Percentiles rank a stretch among this genome's conserved stretches.
Conservation (phyloP, 2,113 vertebrate species). For the Clupea harengus region DNA sequence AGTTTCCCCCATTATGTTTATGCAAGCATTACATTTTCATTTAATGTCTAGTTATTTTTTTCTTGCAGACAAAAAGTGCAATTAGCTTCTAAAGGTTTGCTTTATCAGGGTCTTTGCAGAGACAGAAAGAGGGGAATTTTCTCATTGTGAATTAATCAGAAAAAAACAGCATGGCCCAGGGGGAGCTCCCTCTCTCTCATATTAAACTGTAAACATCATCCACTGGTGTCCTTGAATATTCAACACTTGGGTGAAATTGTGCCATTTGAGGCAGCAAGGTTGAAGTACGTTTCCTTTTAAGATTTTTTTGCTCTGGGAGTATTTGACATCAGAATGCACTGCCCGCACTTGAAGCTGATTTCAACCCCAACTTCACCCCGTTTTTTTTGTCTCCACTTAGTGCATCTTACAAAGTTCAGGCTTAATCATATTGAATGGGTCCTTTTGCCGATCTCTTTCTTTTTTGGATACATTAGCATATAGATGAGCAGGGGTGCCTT, state of each 20-base stretch:
- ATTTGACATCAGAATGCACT: not conserved
- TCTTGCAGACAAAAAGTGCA: slow-evolving; percentile 27
- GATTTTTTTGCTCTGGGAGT: not conserved
- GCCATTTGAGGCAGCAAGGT: not conserved
- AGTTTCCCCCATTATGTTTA: not conserved
- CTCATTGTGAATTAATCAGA: slow-evolving; percentile 14
- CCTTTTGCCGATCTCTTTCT: slow-evolving; percentile 60
- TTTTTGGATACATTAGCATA: slow-evolving; percentile 49
- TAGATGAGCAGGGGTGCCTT: slow-evolving; percentile 45
- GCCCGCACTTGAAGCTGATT: not conserved
- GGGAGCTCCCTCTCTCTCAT: not conserved
- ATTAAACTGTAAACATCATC: not conserved
- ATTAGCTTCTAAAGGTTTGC: slow-evolving; percentile 13
- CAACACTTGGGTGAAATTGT: not conserved
- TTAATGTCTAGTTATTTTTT: slow-evolving; percentile 16
- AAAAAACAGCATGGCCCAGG: not conserved
- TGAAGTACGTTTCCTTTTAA: not conserved
- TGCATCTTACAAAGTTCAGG: not conserved
- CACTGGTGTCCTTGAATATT: slow-evolving; percentile 11
- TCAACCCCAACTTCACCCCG: not conserved
- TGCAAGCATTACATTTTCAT: slow-evolving; percentile 24
- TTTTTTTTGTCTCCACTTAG: not conserved
- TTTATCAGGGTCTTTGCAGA: slow-evolving; percentile 27
- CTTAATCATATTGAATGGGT: slow-evolving; percentile 46
- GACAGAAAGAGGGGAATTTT: not conserved